A percentile compares a stretch with the other conserved stretches of the same genome.
Evolutionary conservation across 2,113 vertebrate species (phyloP).

Genomic region (Lathamus discolor): DNA sequence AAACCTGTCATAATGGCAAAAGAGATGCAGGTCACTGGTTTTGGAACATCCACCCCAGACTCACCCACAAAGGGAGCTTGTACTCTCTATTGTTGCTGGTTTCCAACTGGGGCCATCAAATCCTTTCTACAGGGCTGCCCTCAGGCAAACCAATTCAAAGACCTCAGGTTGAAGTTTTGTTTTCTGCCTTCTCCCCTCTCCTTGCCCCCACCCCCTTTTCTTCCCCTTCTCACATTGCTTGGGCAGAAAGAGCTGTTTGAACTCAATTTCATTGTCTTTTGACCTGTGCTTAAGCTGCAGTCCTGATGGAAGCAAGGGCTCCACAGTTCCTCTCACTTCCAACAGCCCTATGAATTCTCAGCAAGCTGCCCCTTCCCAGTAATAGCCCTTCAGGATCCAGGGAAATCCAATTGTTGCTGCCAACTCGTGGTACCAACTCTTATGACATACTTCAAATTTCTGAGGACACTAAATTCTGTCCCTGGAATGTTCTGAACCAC

Average conservation of each 20-base stretch:
- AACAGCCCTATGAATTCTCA: neutral
- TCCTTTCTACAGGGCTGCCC: neutral
- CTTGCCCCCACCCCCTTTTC: neutral
- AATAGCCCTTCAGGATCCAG: neutral
- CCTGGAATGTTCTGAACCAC: neutral
- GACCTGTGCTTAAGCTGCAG: neutral
- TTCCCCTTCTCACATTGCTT: neutral
- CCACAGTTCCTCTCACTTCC: neutral
- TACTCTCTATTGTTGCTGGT: neutral
- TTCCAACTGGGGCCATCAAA: neutral
- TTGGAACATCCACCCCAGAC: neutral
- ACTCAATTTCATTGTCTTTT: neutral
- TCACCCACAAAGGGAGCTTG: neutral
- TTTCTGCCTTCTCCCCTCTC: neutral
- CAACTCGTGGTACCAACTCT: neutral
- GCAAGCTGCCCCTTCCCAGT: neutral
- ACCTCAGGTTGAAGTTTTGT: neutral
- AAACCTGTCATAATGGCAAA: accelerated
- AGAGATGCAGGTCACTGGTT: neutral
- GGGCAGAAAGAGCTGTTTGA: neutral
- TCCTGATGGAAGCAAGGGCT: neutral
- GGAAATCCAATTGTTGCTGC: neutral
- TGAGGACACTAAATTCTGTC: neutral
- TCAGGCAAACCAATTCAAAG: neutral
- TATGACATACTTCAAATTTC: neutral